Percentiles rank a stretch among this genome's conserved stretches.
Evolutionary conservation across 2,113 vertebrate species (phyloP).

Genomic region (Pachycephala philippinensis): DNA sequence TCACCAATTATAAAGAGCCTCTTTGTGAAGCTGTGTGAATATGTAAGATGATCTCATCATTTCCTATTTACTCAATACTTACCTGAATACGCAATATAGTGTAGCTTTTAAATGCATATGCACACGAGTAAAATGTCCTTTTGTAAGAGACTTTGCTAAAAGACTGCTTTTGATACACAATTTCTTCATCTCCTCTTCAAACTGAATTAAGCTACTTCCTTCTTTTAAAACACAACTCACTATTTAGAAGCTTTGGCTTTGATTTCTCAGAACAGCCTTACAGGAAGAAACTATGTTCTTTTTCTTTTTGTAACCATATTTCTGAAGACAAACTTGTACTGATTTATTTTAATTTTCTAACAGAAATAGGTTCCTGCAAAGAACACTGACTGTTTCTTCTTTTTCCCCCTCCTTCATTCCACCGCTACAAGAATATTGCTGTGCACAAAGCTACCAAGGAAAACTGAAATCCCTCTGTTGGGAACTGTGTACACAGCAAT

Average conservation of each 20-base stretch:
- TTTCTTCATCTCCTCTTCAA: conserved; percentile 72
- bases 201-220: conserved; percentile 73
- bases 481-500: conserved; percentile 18
- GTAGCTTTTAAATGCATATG: conserved; percentile 73
- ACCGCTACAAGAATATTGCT: conserved; percentile 49
- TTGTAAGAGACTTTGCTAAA: conserved; percentile 70
- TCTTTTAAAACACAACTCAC: conserved; percentile 71
- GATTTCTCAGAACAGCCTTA: conserved; percentile 68
- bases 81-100: conserved; percentile 76
- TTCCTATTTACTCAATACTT: conserved; percentile 77
- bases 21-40: conserved; percentile 74
- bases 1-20: conserved; percentile 62
- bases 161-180: conserved; percentile 69
- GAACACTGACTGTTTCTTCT: conserved; percentile 69
- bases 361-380: conserved; percentile 59
- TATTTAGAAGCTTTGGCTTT: conserved; percentile 74
- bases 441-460: conserved; percentile 49
- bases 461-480: conserved; percentile 68
- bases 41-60: conserved; percentile 75
- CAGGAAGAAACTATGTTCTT: conserved; percentile 71
- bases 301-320: conserved; percentile 69
- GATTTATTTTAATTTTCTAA: conserved; percentile 74
- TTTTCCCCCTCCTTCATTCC: conserved; percentile 1
- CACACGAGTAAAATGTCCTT: conserved; percentile 70
- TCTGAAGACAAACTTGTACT: conserved; percentile 73